Base-by-base conservation (phyloP, 2,113 vertebrate species). In the Melierax canorus region DNA sequence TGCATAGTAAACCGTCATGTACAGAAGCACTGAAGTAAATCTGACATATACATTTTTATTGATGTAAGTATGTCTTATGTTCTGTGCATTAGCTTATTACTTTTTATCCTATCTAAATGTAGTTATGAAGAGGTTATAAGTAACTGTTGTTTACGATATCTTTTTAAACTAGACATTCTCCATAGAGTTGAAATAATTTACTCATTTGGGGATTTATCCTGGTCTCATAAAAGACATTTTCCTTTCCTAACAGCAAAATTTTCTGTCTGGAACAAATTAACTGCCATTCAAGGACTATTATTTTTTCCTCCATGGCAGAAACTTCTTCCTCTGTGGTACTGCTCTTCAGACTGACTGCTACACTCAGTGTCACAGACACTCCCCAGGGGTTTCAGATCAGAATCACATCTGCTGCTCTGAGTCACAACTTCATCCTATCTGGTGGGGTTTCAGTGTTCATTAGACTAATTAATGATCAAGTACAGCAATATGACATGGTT, bases 221-320 rank as follows among this genome's bases (percentile, higher is more conserved):
- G 48, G 30, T 95, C 96, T 92, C 75, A 64, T 66, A 45, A 80
- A 90, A 78, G 59, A 88, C 55, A 51, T 94, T 91, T 97, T 93
- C 68, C 14, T 92, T 95, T 91, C 64, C 66, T 77, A 75, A 85
- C 43, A 78, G 64, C 48, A 94, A 73, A 92, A 79, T 86, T 89
- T 36, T 91, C 63, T 89, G 48, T 89, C 94, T 95, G 86, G 86
- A 97, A 97, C 80, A 91, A 94, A 97, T 96, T 96, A 96, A 82
- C 91, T 91, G 89, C 69, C 50, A 60, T 92, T 95, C 83, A 85
- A 94, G 69, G 88, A 91, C 88, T 92, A 91, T 95, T 97, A 82
- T 91, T 86, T 91, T 89, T 92, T 95, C 88, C 69, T 95, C 30
- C 62, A 30, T 76, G 86, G 62, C 92, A 95, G 80, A 94, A 95